Evolutionary conservation across 2,113 vertebrate species (phyloP).

Genomic region (Anseranas semipalmata): DNA sequence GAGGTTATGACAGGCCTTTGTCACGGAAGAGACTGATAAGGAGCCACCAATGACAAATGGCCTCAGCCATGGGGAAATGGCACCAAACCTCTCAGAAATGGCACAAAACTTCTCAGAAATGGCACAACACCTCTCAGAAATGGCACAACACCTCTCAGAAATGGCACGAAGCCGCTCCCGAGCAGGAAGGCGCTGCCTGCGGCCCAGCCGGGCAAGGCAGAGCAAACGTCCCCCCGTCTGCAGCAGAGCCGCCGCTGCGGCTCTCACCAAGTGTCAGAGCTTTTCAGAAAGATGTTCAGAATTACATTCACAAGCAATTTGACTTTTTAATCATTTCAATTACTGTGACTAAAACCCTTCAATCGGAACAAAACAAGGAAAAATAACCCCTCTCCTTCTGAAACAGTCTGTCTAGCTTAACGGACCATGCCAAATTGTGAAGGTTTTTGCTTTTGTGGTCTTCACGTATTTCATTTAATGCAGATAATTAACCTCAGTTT

Average conservation of each 20-base stretch:
- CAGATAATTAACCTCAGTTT: conserved; percentile 73
- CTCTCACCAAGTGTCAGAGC: neutral
- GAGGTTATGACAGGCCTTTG: neutral
- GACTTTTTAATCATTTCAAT: conserved; percentile 73
- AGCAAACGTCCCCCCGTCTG: neutral
- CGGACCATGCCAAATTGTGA: conserved; percentile 55
- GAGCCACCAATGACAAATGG: neutral
- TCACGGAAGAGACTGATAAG: neutral
- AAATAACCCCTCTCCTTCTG: conserved; percentile 55
- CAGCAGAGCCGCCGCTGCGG: neutral
- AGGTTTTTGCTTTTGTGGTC: conserved; percentile 61
- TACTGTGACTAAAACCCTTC: conserved; percentile 71
- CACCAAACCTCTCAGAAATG: no score
- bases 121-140: no score
- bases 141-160: no score
- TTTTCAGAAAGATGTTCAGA: conserved; percentile 29
- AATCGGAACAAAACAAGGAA: conserved; percentile 39
- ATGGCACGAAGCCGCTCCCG: no score
- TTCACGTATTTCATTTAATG: conserved; percentile 66
- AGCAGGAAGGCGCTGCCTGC: neutral
- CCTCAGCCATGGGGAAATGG: rapidly evolving
- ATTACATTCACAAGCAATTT: conserved; percentile 44
- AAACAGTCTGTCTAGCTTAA: conserved; percentile 56
- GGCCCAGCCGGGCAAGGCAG: neutral
- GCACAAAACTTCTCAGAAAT: no score